Evolutionary conservation across 2,113 vertebrate species (phyloP).

Genomic region (Phaethon lepturus): DNA sequence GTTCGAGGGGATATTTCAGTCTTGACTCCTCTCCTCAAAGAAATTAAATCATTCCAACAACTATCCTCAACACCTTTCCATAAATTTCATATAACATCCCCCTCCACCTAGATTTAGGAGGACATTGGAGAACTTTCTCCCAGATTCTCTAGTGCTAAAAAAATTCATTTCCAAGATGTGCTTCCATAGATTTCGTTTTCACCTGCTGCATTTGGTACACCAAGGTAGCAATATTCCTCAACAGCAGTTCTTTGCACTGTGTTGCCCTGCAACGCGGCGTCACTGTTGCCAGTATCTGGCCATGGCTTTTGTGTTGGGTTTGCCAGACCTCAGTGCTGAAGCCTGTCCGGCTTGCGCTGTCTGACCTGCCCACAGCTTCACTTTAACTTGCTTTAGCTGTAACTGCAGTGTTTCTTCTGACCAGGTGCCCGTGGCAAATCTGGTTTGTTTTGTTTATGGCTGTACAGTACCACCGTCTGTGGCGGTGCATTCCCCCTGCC

Average conservation of each 20-base stretch:
- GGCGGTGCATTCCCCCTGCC: no score
- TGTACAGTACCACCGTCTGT: no score
- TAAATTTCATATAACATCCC: not conserved
- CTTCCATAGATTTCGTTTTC: not conserved
- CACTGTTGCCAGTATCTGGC: accelerated
- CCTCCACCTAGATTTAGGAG: not conserved
- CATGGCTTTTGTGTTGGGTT: not conserved
- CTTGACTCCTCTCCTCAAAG: not conserved
- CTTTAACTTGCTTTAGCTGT: not conserved
- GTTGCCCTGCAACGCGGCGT: not conserved
- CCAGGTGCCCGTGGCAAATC: not conserved
- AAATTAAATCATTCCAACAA: not conserved
- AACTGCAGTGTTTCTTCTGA: not conserved
- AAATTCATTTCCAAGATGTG: not conserved
- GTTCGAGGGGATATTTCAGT: not conserved
- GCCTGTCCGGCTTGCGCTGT: not conserved
- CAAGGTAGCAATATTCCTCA: not conserved
- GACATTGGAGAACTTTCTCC: not conserved
- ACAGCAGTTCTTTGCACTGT: accelerated
- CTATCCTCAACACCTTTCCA: not conserved
- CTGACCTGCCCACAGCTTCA: not conserved
- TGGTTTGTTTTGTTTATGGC: not conserved
- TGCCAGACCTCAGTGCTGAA: not conserved
- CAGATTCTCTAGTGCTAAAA: not conserved
- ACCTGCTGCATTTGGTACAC: not conserved